These are phyloP conservation scores for Drosophila paramelanica DNA, from an alignment of 2,888 invertebrate genomes.

Conservation along the genomic window DNA sequence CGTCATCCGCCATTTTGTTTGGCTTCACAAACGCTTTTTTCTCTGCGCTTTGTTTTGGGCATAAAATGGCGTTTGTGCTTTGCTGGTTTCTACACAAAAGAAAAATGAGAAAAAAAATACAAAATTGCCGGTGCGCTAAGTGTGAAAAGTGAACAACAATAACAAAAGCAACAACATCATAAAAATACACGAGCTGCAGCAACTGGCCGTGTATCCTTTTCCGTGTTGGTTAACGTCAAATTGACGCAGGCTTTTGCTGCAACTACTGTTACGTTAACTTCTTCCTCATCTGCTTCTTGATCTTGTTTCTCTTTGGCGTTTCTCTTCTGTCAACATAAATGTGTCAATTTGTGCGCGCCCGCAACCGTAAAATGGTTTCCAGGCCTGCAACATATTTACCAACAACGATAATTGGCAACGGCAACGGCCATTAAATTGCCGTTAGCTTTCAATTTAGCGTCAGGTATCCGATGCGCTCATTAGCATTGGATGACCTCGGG, in stretches of 20 bases:
- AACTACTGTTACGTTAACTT: background rate
- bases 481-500: conserved; percentile 55
- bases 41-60: conserved; percentile 49
- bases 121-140: conserved; percentile 29
- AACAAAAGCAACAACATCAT: conserved; percentile 5
- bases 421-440: conserved; percentile 53
- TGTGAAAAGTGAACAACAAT: conserved; percentile 32
- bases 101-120: conserved; percentile 16
- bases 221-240: conserved; percentile 47
- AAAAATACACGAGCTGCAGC: conserved; percentile 7
- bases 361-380: conserved; percentile 8
- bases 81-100: conserved; percentile 30
- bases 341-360: conserved; percentile 37
- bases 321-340: conserved; percentile 15
- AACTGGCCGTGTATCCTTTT: conserved; percentile 18
- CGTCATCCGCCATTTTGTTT: conserved; percentile 58
- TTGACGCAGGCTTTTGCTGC: conserved; percentile 9
- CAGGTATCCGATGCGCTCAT: conserved; percentile 61
- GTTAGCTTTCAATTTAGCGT: conserved; percentile 71
- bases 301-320: background rate
- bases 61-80: conserved; percentile 57
- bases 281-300: conserved; percentile 1
- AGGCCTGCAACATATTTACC: conserved; percentile 33
- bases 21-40: conserved; percentile 29
- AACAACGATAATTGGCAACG: conserved; percentile 52